Conservation (phyloP, 2,113 vertebrate species). For the Merops nubicus region DNA sequence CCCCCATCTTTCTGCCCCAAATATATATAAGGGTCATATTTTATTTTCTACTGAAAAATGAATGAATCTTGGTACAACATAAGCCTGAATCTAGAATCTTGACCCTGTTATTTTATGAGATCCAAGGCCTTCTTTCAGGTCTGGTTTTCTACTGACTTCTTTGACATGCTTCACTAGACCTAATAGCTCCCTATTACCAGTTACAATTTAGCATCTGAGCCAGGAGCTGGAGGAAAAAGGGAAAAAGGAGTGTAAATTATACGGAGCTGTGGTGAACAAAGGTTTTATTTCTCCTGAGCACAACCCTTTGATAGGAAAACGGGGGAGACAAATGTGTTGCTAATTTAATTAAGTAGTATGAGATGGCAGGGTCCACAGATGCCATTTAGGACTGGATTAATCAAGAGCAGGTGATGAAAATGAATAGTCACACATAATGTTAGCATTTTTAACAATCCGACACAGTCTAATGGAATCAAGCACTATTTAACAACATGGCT, state of each 20-base stretch:
- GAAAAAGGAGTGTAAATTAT: constrained; percentile 79
- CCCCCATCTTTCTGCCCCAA: background rate
- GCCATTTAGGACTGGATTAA: constrained; percentile 80
- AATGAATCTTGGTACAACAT: constrained; percentile 57
- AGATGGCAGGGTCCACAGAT: constrained; percentile 79
- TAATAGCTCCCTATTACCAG: constrained; percentile 82
- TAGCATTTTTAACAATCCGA: constrained; percentile 77
- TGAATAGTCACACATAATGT: constrained; percentile 81
- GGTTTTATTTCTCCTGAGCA: constrained; percentile 82
- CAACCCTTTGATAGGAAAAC: constrained; percentile 82
- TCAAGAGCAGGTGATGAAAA: constrained; percentile 82
- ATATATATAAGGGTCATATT: background rate
- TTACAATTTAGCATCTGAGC: constrained; percentile 81
- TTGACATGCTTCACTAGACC: constrained; percentile 75
- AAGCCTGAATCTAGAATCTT: constrained; percentile 55
- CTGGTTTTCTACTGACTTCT: constrained; percentile 69
- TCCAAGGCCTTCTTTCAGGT: constrained; percentile 50
- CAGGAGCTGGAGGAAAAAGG: constrained; percentile 72
- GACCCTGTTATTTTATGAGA: constrained; percentile 61
- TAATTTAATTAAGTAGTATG: constrained; percentile 88
- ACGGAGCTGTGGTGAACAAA: constrained; percentile 77
- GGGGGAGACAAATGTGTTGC: constrained; percentile 82
- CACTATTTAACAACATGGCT: constrained; percentile 66
- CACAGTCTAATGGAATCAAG: constrained; percentile 74
- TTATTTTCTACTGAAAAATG: constrained; percentile 13